Base-by-base conservation (phyloP, 2,888 invertebrate genomes). In the Hyposoter didymator region DNA sequence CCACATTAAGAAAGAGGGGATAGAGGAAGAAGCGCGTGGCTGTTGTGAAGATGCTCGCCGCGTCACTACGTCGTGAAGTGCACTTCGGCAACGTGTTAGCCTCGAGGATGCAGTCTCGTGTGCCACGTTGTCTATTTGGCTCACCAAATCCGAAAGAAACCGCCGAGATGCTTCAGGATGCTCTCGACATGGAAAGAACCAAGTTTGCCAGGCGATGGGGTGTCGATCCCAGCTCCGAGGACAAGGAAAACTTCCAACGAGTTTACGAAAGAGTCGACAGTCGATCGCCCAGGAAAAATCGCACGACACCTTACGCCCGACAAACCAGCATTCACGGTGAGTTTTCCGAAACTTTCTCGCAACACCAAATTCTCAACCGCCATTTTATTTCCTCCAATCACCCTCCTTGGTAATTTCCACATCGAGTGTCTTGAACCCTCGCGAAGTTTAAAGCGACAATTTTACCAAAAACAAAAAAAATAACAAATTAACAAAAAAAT, bases 171-270 rank as follows among this genome's bases (percentile, higher is more conserved):
- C 94, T 96, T 87, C 95, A 95, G 49, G 96, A 96, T 83, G 95
- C 96, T 86, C 94, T 95, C 82, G 94, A 95, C 55, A 93, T 94
- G 83, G 96, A 96, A 86, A 94, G 95, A 89, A 95, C 95, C 89
- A 94, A 95, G 78, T 96, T 96, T 90, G 95, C 95, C 78, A 94
- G 94, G 84, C 94, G 95, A 89, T 96, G 96, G 92, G 96, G 96
- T 89, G 95, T 96, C 78, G 95, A 96, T 89, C 92, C 93, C 0
- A 87, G 90, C 8, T 84, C 88, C 62, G 92, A 93, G 70, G 92
- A 93, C 87, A 93, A 93, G 89, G 93, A 93, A 82, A 93, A 93
- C 84, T 88, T 87, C 5, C 88, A 90, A 84, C 89, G 89, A 76
- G 87, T 89, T 75, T 86, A 87, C 80, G 92, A 91, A 59, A 88